Evolutionary conservation across 1,140 invertebrate species (phyloP).

Genomic region (Trialeurodes vaporariorum): DNA sequence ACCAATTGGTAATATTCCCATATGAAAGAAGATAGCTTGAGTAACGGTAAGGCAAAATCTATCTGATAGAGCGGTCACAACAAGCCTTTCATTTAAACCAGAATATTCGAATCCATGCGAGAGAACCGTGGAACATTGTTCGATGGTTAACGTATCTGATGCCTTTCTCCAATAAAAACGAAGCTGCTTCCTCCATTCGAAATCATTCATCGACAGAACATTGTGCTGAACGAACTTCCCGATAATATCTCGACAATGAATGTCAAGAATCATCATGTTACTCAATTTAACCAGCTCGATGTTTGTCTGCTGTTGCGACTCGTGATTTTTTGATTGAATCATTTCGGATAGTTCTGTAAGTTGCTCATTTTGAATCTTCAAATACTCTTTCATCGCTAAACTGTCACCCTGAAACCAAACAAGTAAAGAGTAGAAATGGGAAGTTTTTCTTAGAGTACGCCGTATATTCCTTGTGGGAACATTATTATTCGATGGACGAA

Average conservation of each 20-base stretch:
- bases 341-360: conserved; percentile 61
- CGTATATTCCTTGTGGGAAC: too few relatives aligned
- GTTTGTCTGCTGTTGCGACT: conserved; percentile 42
- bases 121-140: conserved; percentile 66
- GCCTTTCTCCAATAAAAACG: conserved; percentile 81
- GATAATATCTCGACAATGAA: conserved; percentile 79
- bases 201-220: conserved; percentile 67
- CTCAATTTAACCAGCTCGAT: conserved; percentile 81
- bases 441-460: too few relatives aligned
- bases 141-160: conserved; percentile 64
- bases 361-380: conserved; percentile 63
- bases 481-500: too few relatives aligned
- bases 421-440: too few relatives aligned
- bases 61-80: conserved; percentile 84
- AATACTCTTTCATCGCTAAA: conserved; percentile 78
- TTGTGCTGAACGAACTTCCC: conserved; percentile 76
- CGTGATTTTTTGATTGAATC: conserved; percentile 51
- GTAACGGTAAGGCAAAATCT: conserved; percentile 84
- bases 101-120: conserved; percentile 91
- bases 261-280: conserved; percentile 76
- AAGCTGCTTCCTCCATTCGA: conserved; percentile 86
- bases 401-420: conserved; percentile 54
- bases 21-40: conserved; percentile 75
- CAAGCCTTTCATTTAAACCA: conserved; percentile 78
- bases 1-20: conserved; percentile 77